Conservation (phyloP, 2,113 vertebrate genomes). For the Camelus bactrianus region DNA sequence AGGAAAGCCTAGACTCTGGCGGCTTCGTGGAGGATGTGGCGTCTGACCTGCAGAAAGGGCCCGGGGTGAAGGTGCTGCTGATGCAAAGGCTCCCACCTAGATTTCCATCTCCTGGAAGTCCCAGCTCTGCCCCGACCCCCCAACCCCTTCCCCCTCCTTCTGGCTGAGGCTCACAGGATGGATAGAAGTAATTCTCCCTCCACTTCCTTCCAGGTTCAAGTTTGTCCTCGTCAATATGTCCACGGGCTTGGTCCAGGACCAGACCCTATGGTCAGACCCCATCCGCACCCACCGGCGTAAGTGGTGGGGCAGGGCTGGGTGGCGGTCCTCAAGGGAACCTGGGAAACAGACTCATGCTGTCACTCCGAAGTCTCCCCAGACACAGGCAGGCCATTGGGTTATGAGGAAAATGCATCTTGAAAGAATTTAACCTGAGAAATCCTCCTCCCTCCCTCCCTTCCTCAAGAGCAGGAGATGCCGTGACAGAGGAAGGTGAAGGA, state of each 20-base stretch:
- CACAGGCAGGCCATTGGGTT: fast-evolving
- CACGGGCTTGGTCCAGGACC: slow-evolving; percentile 63
- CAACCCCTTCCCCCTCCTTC: fast-evolving
- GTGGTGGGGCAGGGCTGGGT: background rate
- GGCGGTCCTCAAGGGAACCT: background rate
- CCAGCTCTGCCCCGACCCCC: background rate
- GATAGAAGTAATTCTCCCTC: background rate
- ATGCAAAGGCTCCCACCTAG: background rate
- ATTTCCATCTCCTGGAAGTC: no score
- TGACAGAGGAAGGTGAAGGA: no score
- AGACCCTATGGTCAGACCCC: slow-evolving; percentile 85
- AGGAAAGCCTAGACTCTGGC: fast-evolving
- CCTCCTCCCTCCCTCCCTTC: background rate
- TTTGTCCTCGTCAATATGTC: slow-evolving; percentile 78
- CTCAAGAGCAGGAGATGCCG: background rate
- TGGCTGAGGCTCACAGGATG: background rate
- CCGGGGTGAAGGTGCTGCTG: background rate
- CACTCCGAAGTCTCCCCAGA: background rate
- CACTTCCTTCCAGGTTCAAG: slow-evolving; percentile 83
- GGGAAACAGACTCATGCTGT: no score
- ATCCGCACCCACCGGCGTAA: slow-evolving; percentile 83
- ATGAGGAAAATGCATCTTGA: background rate
- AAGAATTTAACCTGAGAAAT: background rate
- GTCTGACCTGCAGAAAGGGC: background rate
- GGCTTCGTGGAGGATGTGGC: background rate